Conservation (phyloP, 1,140 invertebrate species). For the Eufriesea mexicana region DNA sequence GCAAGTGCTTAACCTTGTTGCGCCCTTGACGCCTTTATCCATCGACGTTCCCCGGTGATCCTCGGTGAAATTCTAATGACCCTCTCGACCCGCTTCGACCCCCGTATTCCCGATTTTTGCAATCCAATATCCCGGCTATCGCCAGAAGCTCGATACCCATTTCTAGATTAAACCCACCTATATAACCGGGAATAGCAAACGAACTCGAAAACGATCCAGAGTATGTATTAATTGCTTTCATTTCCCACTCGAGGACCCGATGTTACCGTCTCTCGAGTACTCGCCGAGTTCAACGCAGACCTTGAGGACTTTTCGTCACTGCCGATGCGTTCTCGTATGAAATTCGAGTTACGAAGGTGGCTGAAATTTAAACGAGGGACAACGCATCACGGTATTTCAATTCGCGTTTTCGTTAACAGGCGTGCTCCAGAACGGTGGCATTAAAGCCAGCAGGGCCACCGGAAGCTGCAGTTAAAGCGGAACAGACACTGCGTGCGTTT, state of each 20-base stretch:
- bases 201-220: not conserved
- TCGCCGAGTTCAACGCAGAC: not conserved
- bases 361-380: not conserved
- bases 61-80: constrained; percentile 13
- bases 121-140: not conserved
- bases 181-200: not conserved
- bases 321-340: not conserved
- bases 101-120: not conserved
- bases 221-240: not conserved
- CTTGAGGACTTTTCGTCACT: too few species aligned
- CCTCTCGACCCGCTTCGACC: not conserved
- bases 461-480: constrained; percentile 8
- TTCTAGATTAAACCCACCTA: not conserved
- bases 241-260: not conserved
- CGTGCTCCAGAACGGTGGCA: not conserved
- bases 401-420: constrained; percentile 15
- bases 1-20: not conserved
- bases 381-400: not conserved
- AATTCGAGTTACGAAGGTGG: not conserved
- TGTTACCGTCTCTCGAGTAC: not conserved
- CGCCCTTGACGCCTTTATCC: not conserved
- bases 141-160: not conserved
- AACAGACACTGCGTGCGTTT: not conserved
- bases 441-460: not conserved
- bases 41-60: not conserved